Conservation (phyloP, 1,140 invertebrate species). For the Andricus grossulariae region DNA sequence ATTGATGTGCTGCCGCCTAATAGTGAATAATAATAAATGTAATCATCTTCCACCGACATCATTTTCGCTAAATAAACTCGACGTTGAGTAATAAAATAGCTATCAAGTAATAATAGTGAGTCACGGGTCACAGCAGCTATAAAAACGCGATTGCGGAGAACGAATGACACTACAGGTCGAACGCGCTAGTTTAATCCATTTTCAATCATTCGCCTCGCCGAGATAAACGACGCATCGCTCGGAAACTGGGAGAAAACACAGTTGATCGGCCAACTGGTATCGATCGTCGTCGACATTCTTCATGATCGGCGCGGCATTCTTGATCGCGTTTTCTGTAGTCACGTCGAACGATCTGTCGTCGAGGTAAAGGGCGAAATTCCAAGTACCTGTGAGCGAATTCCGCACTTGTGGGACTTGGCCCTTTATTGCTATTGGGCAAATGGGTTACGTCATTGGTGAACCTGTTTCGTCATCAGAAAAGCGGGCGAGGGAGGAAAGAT, state of each 20-base stretch:
- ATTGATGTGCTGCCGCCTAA: neutral
- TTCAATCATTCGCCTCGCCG: neutral
- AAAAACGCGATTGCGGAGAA: neutral
- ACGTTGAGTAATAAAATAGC: too few species aligned
- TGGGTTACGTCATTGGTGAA: neutral
- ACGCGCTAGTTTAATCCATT: neutral
- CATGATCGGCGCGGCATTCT: conserved; percentile 19
- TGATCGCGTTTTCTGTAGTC: conserved; percentile 17
- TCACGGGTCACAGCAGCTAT: conserved; percentile 1
- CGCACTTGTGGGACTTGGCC: neutral
- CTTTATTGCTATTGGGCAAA: conserved; percentile 9
- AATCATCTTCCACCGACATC: neutral
- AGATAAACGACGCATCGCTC: neutral
- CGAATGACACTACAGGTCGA: conserved; percentile 1
- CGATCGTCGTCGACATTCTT: conserved; percentile 22
- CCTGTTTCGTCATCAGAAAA: neutral
- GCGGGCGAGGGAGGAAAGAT: neutral
- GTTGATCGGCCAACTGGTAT: conserved; percentile 16
- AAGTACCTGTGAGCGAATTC: neutral
- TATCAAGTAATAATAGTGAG: neutral
- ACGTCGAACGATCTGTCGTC: conserved; percentile 16
- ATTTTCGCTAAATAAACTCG: neutral
- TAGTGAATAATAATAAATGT: too few species aligned
- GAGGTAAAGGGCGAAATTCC: neutral
- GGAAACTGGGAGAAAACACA: conserved; percentile 1